A percentile compares a stretch with the other conserved stretches of the same genome.
Evolutionary conservation across 2,888 invertebrate species (phyloP).

Genomic region (Thera britannica): DNA sequence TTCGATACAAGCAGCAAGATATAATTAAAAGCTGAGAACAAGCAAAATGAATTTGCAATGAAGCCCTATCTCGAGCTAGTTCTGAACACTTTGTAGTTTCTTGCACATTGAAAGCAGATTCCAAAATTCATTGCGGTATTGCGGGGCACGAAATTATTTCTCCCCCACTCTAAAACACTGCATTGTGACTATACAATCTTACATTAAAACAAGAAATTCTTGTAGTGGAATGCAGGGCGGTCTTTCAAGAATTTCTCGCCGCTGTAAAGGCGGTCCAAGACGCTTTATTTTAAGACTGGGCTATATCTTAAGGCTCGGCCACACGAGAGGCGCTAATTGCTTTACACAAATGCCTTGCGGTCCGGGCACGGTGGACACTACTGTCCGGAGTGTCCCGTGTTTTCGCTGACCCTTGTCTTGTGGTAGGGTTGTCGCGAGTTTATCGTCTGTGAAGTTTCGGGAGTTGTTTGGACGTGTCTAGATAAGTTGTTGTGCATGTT

Average conservation of each 20-base stretch:
- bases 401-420: constrained; percentile 55
- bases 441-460: constrained; percentile 42
- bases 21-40: constrained; percentile 36
- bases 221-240: constrained; percentile 58
- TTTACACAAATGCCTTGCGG: constrained; percentile 72
- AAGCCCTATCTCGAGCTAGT: constrained; percentile 12
- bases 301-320: constrained; percentile 59
- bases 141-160: constrained; percentile 34
- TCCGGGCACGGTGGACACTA: constrained; percentile 49
- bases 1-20: constrained; percentile 50
- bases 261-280: constrained; percentile 53
- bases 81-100: constrained; percentile 20
- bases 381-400: constrained; percentile 57
- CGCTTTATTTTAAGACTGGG: constrained; percentile 38
- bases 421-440: constrained; percentile 45
- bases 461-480: constrained; percentile 35
- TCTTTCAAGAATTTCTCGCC: constrained; percentile 61
- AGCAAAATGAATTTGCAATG: constrained; percentile 32
- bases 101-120: constrained; percentile 15
- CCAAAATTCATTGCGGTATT: constrained; percentile 30
- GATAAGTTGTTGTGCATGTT: constrained; percentile 32
- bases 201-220: constrained; percentile 72
- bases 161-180: constrained; percentile 44
- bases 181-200: constrained; percentile 63
- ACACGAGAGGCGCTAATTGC: constrained; percentile 78